phyloP scores from a whole-genome alignment of 2,888 invertebrate species.

The Oxytorus armatus region DNA sequence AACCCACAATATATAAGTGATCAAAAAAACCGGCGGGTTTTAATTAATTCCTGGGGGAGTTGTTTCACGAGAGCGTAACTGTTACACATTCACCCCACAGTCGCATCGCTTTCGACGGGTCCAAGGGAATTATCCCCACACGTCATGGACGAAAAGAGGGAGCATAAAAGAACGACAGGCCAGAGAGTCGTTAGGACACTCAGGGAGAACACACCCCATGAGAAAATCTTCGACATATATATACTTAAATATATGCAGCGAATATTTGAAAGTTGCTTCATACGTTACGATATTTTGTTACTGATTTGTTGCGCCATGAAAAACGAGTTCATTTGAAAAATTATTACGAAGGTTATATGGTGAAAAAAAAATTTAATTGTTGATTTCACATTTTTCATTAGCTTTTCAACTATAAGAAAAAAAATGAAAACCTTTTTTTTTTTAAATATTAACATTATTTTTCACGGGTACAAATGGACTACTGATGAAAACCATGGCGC shows the following conservation, averaged over 20 bases:
- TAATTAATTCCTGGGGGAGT: constrained; percentile 65
- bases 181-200: constrained; percentile 20
- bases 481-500: too few species aligned
- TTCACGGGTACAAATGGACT: too few species aligned
- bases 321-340: too few species aligned
- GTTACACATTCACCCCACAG: constrained; percentile 35
- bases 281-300: constrained; percentile 29
- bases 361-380: too few species aligned
- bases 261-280: constrained; percentile 32
- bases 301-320: not conserved
- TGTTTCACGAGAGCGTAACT: constrained; percentile 43
- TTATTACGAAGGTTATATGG: too few species aligned
- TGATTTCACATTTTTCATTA: too few species aligned
- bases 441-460: too few species aligned
- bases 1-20: constrained; percentile 52
- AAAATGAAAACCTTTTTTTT: too few species aligned
- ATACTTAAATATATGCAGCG: constrained; percentile 4
- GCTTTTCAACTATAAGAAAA: too few species aligned
- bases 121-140: constrained; percentile 52
- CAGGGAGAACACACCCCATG: constrained; percentile 15
- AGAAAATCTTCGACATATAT: constrained; percentile 22
- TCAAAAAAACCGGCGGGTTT: constrained; percentile 58
- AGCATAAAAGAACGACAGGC: constrained; percentile 48
- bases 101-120: constrained; percentile 19
- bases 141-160: constrained; percentile 49